A percentile compares a stretch with the other conserved stretches of the same genome.
These are phyloP conservation scores for Buathra laborator DNA, from an alignment of 2,888 invertebrate genomes.

Conservation along the genomic window DNA sequence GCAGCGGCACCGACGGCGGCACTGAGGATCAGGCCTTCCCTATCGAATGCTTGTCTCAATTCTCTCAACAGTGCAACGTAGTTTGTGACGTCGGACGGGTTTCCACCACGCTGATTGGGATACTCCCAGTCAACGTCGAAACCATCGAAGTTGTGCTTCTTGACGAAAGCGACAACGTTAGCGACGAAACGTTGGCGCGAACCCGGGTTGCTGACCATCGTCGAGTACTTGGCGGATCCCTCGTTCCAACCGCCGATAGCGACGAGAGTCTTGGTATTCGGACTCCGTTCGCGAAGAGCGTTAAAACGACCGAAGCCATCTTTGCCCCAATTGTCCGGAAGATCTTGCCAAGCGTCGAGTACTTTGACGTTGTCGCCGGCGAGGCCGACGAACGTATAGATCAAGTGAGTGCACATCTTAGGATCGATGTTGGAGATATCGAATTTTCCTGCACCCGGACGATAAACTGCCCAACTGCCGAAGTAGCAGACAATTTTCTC, in stretches of 20 bases:
- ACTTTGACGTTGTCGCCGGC: slow-evolving; percentile 86
- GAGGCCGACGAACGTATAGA: slow-evolving; percentile 92
- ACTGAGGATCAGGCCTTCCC: slow-evolving; percentile 82
- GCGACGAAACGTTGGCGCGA: slow-evolving; percentile 87
- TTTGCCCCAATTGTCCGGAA: slow-evolving; percentile 86
- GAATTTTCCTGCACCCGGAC: slow-evolving; percentile 89
- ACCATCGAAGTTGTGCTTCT: slow-evolving; percentile 88
- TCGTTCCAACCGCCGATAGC: slow-evolving; percentile 91
- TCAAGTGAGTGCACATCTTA: slow-evolving; percentile 90
- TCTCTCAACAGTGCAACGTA: slow-evolving; percentile 87
- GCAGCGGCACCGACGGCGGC: slow-evolving; percentile 87
- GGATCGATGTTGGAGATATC: slow-evolving; percentile 89
- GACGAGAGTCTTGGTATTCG: slow-evolving; percentile 87
- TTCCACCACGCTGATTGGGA: slow-evolving; percentile 87
- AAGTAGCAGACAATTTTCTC: slow-evolving; percentile 91
- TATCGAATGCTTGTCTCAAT: slow-evolving; percentile 86
- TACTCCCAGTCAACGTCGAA: slow-evolving; percentile 91
- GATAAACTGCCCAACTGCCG: slow-evolving; percentile 91
- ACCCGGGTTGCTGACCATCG: slow-evolving; percentile 85
- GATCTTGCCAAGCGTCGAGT: slow-evolving; percentile 88
- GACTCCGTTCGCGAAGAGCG: slow-evolving; percentile 86
- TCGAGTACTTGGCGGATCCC: slow-evolving; percentile 88
- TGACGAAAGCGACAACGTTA: slow-evolving; percentile 86
- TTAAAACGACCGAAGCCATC: slow-evolving; percentile 87
- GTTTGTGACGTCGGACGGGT: slow-evolving; percentile 85